Percentiles rank a stretch among this genome's conserved stretches.
Conservation (phyloP, 2,888 invertebrate species). For the Lepeophtheirus nordmannii region DNA sequence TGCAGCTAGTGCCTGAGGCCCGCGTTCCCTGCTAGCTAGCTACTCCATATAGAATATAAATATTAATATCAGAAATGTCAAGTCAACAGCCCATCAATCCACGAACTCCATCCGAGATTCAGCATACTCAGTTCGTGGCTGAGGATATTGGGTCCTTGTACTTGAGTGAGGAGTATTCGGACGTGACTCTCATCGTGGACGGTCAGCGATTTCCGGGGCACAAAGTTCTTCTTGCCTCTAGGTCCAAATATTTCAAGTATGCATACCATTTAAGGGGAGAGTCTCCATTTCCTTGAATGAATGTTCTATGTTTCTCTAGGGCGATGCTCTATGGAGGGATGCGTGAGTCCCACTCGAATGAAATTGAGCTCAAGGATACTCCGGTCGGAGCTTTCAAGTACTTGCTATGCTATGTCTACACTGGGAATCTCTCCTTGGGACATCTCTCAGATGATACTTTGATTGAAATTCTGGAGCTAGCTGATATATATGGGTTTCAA, state of each 20-base stretch:
- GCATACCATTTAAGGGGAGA: conserved; percentile 24
- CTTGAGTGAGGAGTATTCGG: conserved; percentile 72
- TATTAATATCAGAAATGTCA: conserved; percentile 8
- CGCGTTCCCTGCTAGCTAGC: too few species aligned
- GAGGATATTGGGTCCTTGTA: conserved; percentile 72
- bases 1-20: too few species aligned
- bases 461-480: conserved; percentile 56
- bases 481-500: conserved; percentile 87
- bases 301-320: conserved; percentile 31
- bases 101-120: conserved; percentile 44
- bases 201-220: conserved; percentile 52
- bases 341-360: conserved; percentile 50
- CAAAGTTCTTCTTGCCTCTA: conserved; percentile 74
- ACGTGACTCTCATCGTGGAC: conserved; percentile 72
- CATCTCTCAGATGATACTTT: conserved; percentile 38
- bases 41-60: too few species aligned
- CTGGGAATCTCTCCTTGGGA: conserved; percentile 51
- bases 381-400: conserved; percentile 68
- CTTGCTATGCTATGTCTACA: conserved; percentile 79
- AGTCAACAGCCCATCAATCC: conserved; percentile 33
- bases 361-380: conserved; percentile 69
- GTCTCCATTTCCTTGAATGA: not conserved
- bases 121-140: conserved; percentile 54
- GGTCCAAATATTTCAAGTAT: conserved; percentile 86
- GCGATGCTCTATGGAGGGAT: conserved; percentile 48